Conservation (phyloP, 2,113 vertebrate genomes). For the Ictidomys tridecemlineatus region DNA sequence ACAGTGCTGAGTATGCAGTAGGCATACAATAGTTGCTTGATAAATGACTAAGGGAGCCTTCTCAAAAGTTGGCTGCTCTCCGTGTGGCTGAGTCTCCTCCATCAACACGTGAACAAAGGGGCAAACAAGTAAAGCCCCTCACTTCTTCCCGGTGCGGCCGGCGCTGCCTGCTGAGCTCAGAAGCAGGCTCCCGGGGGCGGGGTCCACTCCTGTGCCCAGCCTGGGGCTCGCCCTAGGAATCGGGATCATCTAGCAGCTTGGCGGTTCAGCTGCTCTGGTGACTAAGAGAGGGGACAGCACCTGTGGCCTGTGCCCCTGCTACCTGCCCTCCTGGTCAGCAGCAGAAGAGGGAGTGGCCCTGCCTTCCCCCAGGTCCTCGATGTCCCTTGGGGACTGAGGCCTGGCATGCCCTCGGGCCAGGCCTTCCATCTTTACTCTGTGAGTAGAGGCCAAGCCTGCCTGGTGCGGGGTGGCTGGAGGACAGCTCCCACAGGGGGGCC, state of each 20-base stretch:
- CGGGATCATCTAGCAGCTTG: background rate
- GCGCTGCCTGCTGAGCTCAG: background rate
- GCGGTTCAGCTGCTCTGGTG: background rate
- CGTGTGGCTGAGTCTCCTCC: background rate
- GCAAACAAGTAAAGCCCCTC: too few species aligned
- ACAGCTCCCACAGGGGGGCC: background rate
- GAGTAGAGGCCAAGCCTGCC: background rate
- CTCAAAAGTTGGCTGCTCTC: background rate
- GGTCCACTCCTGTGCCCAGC: background rate
- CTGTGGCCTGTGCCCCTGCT: background rate
- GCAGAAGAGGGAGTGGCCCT: background rate
- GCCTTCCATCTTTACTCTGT: rapidly evolving
- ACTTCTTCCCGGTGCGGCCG: background rate
- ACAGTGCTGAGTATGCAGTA: background rate
- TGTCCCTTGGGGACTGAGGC: background rate
- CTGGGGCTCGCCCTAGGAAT: background rate
- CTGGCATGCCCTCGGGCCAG: background rate
- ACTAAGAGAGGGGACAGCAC: background rate
- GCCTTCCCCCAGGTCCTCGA: background rate
- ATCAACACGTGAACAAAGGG: background rate
- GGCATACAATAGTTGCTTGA: background rate
- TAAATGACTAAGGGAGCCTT: background rate
- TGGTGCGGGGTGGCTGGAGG: background rate
- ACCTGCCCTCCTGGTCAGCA: background rate
- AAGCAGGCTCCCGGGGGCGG: rapidly evolving